Evolutionary conservation across 2,888 invertebrate genomes (phyloP), one percentile per base, ranked within the genome.

Genomic region (Lochmaea crataegi): DNA sequence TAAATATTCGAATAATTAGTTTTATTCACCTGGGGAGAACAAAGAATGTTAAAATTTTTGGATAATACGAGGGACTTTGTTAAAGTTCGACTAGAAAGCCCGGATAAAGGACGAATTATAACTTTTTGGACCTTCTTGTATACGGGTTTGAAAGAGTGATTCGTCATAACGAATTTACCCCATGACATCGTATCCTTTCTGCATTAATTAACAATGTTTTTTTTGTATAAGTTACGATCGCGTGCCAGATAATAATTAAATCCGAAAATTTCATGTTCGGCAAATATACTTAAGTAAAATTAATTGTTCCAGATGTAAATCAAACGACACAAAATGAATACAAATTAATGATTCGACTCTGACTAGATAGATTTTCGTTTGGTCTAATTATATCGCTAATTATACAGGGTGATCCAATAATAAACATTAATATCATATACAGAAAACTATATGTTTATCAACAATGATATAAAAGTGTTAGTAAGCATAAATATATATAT

Each of bases 281-380:
- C 71, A 74, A 74, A 74, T 74, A 70, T 70, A 66, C 68, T 74
- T 71, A 68, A 74, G 71, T 71, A 65, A 67, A 71, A 74, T 74
- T 74, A 74, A 74, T 74, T 71, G 71, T 68, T 65, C 53, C 56
- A 68, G 73, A 73, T 67, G 69, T 51, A 66, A 73, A 73, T 73
- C 70, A 67, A 48, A 57, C 61, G 61, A 60, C 67, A 58, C 51
- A 63, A 51, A 61, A 61, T 60, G 51, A 51, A 68, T 68, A 61
- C 12, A 12, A 61, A 61, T 32, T 32, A 41, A 14, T 11, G 16
- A 18, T 42, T 42, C 18, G 42, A 63, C n/a, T 38, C 42, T 63
- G 38, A 63, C 61, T 63, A 63, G 42, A 18, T 63, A 42, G 14
- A 63, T 63, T 63, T 12, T 26, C 26, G 58, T 26, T 58, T 14